Evolutionary conservation across 2,113 vertebrate genomes (phyloP).

Genomic region (Thomomys bottae): DNA sequence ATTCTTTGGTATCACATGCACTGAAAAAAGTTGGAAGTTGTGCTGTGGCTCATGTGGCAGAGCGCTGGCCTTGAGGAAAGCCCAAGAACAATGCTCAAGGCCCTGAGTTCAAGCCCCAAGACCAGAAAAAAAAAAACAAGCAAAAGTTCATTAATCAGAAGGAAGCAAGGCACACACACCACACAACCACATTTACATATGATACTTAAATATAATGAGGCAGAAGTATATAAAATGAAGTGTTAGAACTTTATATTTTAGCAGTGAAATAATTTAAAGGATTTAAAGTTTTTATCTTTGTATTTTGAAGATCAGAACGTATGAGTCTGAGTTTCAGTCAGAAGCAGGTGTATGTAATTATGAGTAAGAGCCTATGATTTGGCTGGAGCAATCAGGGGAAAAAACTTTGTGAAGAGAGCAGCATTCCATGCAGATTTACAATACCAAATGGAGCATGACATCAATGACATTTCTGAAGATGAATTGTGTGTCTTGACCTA

Average conservation of each 20-base stretch:
- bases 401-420: neutral
- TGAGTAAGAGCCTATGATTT: neutral
- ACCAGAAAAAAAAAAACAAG: neutral
- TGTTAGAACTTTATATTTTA: neutral
- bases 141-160: neutral
- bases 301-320: constrained; percentile 25
- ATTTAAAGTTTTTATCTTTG: neutral
- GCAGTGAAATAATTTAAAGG: neutral
- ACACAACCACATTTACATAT: neutral
- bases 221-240: neutral
- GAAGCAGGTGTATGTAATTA: neutral
- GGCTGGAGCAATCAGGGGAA: neutral
- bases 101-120: too few species aligned
- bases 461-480: neutral
- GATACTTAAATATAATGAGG: neutral
- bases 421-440: neutral
- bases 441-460: neutral
- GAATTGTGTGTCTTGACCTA: neutral
- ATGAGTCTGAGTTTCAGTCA: constrained; percentile 1
- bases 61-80: too few species aligned
- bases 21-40: too few species aligned
- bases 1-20: too few species aligned
- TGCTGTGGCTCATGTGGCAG: too few species aligned
- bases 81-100: too few species aligned
- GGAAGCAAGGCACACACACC: neutral